Percentiles rank a stretch among this genome's conserved stretches.
phyloP scores from a whole-genome alignment of 1,140 invertebrate genomes.

The Tetramorium alpestre region DNA sequence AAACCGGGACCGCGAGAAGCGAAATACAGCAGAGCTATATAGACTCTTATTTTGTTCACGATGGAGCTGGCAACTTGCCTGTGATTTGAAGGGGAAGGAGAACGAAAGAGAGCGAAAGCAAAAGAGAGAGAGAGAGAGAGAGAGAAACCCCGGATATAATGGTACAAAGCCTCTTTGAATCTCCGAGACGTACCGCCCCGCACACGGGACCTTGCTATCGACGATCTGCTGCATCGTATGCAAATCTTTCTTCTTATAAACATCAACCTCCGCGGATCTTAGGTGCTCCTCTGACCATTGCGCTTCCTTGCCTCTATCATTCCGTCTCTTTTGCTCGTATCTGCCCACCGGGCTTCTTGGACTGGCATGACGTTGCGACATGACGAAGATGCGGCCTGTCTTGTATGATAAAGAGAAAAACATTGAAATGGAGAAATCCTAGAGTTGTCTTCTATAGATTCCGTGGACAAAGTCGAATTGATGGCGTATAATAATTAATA shows the following conservation, averaged over 20 bases:
- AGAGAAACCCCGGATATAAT: slow-evolving; percentile 81
- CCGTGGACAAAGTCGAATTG: not conserved
- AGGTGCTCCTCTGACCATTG: slow-evolving; percentile 69
- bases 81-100: slow-evolving; percentile 4
- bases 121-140: slow-evolving; percentile 57
- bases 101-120: slow-evolving; percentile 62
- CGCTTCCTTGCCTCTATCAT: slow-evolving; percentile 43
- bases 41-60: slow-evolving; percentile 60
- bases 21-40: slow-evolving; percentile 63
- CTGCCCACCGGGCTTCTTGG: not conserved
- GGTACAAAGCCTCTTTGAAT: slow-evolving; percentile 86
- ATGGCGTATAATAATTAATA: too few relatives aligned
- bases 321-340: slow-evolving; percentile 48
- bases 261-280: slow-evolving; percentile 84
- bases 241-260: slow-evolving; percentile 86
- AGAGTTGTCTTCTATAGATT: not conserved
- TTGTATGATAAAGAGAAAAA: not conserved
- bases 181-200: slow-evolving; percentile 80
- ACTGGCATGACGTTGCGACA: not conserved
- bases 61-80: slow-evolving; percentile 61
- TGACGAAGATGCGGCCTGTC: not conserved
- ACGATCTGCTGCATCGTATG: slow-evolving; percentile 86
- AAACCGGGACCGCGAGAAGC: slow-evolving; percentile 8
- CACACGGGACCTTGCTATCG: slow-evolving; percentile 79
- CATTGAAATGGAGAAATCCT: slow-evolving; percentile 12